These are phyloP conservation scores for Orius insidiosus DNA, from an alignment of 1,140 invertebrate genomes.

Conservation along the genomic window DNA sequence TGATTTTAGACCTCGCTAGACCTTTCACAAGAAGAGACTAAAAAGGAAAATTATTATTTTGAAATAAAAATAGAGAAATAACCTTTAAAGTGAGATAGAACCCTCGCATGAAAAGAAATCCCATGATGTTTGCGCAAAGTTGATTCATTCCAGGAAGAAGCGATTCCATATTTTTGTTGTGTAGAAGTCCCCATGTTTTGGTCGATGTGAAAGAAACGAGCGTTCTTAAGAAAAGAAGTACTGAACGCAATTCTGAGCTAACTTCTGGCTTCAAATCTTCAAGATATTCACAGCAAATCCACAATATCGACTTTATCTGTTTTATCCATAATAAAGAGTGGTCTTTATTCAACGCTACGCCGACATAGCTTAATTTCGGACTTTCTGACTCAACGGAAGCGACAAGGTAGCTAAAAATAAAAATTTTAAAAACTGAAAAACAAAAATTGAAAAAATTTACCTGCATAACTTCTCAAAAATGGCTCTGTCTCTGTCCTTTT, in stretches of 20 bases:
- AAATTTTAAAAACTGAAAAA: no score
- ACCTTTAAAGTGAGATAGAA: slow-evolving; percentile 73
- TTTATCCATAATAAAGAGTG: slow-evolving; percentile 67
- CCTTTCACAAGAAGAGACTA: slow-evolving; percentile 57
- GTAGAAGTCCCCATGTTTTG: slow-evolving; percentile 65
- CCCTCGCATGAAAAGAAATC: slow-evolving; percentile 65
- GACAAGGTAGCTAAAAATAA: slow-evolving; percentile 51
- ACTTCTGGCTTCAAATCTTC: slow-evolving; percentile 54
- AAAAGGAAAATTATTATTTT: slow-evolving; percentile 23
- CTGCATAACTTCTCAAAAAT: slow-evolving; percentile 57
- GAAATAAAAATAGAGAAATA: slow-evolving; percentile 15
- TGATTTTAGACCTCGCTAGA: slow-evolving; percentile 58
- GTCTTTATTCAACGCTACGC: slow-evolving; percentile 69
- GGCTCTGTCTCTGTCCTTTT: slow-evolving; percentile 46
- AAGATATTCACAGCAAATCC: slow-evolving; percentile 58
- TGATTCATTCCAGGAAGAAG: slow-evolving; percentile 71
- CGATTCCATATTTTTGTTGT: slow-evolving; percentile 47
- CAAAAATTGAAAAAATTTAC: no score
- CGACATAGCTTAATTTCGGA: slow-evolving; percentile 66
- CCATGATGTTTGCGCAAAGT: slow-evolving; percentile 82
- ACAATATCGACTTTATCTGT: slow-evolving; percentile 69
- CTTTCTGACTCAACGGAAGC: slow-evolving; percentile 61
- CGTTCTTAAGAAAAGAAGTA: slow-evolving; percentile 64
- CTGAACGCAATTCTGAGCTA: slow-evolving; percentile 43
- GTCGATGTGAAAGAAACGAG: slow-evolving; percentile 75